Evolutionary conservation across 37 sponge, comb jelly and placozoan genomes (phyloP).

Genomic region (Axinella damicornis): DNA sequence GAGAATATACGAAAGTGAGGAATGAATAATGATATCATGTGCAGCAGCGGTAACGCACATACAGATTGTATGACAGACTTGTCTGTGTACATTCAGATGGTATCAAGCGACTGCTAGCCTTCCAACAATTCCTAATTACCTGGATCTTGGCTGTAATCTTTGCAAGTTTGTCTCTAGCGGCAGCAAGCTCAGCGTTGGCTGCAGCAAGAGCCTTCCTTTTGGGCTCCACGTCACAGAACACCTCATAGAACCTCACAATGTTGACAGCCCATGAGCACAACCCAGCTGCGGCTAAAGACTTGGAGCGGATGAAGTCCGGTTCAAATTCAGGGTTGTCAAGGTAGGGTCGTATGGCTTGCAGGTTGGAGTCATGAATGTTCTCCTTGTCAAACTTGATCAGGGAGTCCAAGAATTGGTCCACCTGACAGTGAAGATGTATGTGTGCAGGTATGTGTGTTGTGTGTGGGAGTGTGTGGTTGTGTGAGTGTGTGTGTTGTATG

Average conservation of each 20-base stretch:
- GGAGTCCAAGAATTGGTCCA: slow-evolving; percentile 92
- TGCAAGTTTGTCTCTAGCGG: slow-evolving; percentile 89
- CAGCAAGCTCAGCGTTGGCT: slow-evolving; percentile 94
- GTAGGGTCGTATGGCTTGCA: slow-evolving; percentile 88
- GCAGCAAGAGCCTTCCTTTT: slow-evolving; percentile 93
- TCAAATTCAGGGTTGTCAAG: slow-evolving; percentile 89
- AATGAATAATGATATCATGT: no score
- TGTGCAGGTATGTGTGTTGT: no score
- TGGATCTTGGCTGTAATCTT: slow-evolving; percentile 94
- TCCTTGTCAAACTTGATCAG: slow-evolving; percentile 96
- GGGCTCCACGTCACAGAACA: slow-evolving; percentile 99
- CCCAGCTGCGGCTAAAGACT: slow-evolving; percentile 93
- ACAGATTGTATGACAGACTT: no score
- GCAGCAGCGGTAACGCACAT: no score
- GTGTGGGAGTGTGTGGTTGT: no score
- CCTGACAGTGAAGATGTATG: background rate
- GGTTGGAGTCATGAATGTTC: slow-evolving; percentile 89
- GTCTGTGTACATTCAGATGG: background rate
- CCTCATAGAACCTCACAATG: slow-evolving; percentile 92
- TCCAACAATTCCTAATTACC: no score
- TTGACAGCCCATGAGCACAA: slow-evolving; percentile 97
- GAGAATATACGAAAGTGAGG: no score
- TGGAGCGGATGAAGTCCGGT: slow-evolving; percentile 87
- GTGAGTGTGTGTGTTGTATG: no score
- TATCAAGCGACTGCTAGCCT: no score